A percentile compares a stretch with the other conserved stretches of the same genome.
Conservation (phyloP, 2,797 vertebrate species). For the Helarctos malayanus region DNA sequence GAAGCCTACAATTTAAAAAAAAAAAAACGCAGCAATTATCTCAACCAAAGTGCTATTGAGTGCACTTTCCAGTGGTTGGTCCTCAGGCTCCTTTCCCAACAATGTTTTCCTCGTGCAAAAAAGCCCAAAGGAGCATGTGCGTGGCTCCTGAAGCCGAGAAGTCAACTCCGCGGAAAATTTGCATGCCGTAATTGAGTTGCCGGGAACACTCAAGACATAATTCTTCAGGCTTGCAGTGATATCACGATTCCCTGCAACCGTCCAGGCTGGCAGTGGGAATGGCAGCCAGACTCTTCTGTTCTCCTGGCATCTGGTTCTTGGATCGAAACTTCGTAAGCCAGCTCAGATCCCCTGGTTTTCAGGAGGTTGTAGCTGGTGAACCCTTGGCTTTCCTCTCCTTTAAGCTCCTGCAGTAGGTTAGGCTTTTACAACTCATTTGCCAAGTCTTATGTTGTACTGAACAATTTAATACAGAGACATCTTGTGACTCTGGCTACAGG, state of each 20-base stretch:
- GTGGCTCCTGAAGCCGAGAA: conserved; percentile 70
- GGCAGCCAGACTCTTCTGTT: not conserved
- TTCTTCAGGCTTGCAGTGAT: not conserved
- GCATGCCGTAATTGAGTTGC: conserved; percentile 66
- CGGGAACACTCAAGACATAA: conserved; percentile 66
- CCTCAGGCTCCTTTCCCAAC: conserved; percentile 80
- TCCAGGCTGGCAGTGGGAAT: not conserved
- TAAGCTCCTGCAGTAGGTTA: not conserved
- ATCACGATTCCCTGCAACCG: conserved; percentile 5
- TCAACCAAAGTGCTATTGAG: conserved; percentile 84
- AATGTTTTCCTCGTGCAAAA: conserved; percentile 65
- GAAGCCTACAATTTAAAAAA: conserved; percentile 84
- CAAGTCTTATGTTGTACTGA: not conserved
- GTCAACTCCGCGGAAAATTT: conserved; percentile 74
- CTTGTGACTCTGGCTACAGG: not conserved
- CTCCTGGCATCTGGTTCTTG: not conserved
- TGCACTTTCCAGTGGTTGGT: conserved; percentile 85
- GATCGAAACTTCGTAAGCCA: not conserved
- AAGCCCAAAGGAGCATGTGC: conserved; percentile 46
- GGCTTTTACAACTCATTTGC: not conserved
- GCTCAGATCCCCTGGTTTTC: not conserved
- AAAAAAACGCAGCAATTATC: conserved; percentile 86
- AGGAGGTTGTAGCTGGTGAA: not conserved
- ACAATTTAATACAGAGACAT: not conserved
- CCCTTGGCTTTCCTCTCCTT: not conserved